Conservation (phyloP, 2,797 vertebrate species). For the Halcyon chelicuti region DNA sequence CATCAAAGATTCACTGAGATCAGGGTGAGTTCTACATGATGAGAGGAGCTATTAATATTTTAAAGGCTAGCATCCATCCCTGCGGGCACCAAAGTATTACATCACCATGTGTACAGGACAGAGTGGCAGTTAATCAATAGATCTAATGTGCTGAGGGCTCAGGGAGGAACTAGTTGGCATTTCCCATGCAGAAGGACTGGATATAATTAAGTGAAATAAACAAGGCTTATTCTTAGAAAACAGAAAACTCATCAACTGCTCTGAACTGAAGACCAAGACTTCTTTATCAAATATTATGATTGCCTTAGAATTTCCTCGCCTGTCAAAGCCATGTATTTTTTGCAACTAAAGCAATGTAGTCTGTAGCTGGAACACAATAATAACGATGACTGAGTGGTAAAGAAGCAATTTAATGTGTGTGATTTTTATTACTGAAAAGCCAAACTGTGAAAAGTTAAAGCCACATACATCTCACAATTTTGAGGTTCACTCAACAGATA, state of each 20-base stretch:
- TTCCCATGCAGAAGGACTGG: neutral
- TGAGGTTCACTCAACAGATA: constrained; percentile 82
- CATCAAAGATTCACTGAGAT: neutral
- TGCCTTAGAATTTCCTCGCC: constrained; percentile 29
- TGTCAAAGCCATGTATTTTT: constrained; percentile 23
- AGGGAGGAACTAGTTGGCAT: neutral
- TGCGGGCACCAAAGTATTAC: constrained; percentile 31
- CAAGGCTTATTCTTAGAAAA: neutral
- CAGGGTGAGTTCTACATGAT: constrained; percentile 7
- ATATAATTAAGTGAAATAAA: constrained; percentile 57
- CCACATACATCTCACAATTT: constrained; percentile 71
- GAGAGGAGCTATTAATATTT: constrained; percentile 70
- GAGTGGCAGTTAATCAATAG: constrained; percentile 48
- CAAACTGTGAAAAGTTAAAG: constrained; percentile 63
- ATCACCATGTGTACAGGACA: constrained; percentile 1
- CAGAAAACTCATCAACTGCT: neutral
- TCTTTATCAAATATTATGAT: neutral
- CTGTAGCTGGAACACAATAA: neutral
- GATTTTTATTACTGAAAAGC: constrained; percentile 59
- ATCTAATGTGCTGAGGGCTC: neutral
- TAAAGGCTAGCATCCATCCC: constrained; percentile 38
- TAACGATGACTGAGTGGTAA: neutral
- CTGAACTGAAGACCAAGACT: neutral
- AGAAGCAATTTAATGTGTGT: neutral
- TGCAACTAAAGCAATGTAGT: neutral